Evolutionary conservation across 2,113 vertebrate species (phyloP).

Genomic region (Parus major): DNA sequence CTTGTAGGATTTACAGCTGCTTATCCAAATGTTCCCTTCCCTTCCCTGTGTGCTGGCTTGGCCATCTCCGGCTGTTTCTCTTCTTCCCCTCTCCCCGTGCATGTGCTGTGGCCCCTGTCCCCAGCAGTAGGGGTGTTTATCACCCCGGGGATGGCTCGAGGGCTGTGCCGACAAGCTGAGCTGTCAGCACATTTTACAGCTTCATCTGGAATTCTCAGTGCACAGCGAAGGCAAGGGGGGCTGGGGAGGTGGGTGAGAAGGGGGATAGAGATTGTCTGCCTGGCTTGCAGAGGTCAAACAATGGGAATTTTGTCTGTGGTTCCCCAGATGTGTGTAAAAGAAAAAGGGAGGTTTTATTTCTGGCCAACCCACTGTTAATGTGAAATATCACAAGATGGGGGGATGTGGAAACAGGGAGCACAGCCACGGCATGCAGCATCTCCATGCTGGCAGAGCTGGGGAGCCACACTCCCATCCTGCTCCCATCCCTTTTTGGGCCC

Average conservation of each 20-base stretch:
- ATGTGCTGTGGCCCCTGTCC: not conserved
- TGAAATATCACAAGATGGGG: not conserved
- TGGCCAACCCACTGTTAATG: fast-evolving
- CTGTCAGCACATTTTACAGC: conserved; percentile 16
- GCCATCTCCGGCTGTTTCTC: not conserved
- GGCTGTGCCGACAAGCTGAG: not conserved
- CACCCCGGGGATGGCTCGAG: not conserved
- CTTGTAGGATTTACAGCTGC: conserved; percentile 28
- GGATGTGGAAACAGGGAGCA: too few species aligned
- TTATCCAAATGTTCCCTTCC: not conserved
- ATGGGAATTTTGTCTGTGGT: not conserved
- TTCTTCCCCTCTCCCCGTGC: not conserved
- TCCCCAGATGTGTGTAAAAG: not conserved
- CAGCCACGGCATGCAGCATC: fast-evolving
- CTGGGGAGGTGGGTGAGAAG: not conserved
- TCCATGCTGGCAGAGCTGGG: fast-evolving
- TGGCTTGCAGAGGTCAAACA: not conserved
- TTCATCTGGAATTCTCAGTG: not conserved
- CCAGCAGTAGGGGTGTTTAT: not conserved
- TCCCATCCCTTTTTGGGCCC: fast-evolving
- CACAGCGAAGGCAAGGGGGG: fast-evolving
- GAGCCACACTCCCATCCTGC: not conserved
- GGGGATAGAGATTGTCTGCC: fast-evolving
- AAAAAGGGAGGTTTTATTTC: not conserved
- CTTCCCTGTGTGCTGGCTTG: not conserved